phyloP scores from a whole-genome alignment of 2,888 invertebrate species.

The Selenia dentaria region DNA sequence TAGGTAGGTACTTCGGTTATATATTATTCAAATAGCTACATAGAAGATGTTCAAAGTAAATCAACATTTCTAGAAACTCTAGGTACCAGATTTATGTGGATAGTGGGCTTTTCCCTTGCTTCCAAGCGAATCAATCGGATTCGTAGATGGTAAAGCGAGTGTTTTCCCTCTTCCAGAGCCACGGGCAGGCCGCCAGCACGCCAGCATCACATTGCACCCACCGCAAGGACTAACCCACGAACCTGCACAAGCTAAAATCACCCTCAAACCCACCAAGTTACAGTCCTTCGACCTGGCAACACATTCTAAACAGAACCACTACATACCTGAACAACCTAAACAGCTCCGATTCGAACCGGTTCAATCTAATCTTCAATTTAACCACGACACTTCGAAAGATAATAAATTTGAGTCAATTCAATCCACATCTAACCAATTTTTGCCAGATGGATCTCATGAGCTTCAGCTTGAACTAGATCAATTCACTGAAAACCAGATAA shows the following conservation, averaged over 20 bases:
- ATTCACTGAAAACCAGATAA: slow-evolving; percentile 7
- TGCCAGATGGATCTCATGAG: slow-evolving; percentile 2
- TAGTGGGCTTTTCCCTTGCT: slow-evolving; percentile 29
- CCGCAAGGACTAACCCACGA: slow-evolving; percentile 41
- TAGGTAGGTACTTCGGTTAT: too few species aligned
- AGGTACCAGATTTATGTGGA: too few species aligned
- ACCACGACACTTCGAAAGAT: not conserved
- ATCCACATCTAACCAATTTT: slow-evolving; percentile 7
- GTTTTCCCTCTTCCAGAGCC: slow-evolving; percentile 66
- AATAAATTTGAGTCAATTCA: slow-evolving; percentile 1
- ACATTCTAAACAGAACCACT: slow-evolving; percentile 36
- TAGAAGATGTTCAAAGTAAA: too few species aligned
- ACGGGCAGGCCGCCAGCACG: slow-evolving; percentile 44
- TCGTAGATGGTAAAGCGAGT: slow-evolving; percentile 50
- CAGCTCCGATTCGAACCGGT: slow-evolving; percentile 1
- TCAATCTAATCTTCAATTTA: slow-evolving; percentile 12
- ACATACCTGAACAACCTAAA: slow-evolving; percentile 30
- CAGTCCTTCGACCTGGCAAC: slow-evolving; percentile 33
- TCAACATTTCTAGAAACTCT: too few species aligned
- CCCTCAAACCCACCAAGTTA: slow-evolving; percentile 38
- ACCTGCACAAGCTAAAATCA: slow-evolving; percentile 37
- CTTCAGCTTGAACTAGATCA: slow-evolving; percentile 4
- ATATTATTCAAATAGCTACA: too few species aligned
- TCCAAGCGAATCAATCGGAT: slow-evolving; percentile 43
- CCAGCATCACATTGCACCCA: slow-evolving; percentile 20